Evolutionary conservation across 1,140 invertebrate species (phyloP).

Genomic region (Dysdera silvatica): DNA sequence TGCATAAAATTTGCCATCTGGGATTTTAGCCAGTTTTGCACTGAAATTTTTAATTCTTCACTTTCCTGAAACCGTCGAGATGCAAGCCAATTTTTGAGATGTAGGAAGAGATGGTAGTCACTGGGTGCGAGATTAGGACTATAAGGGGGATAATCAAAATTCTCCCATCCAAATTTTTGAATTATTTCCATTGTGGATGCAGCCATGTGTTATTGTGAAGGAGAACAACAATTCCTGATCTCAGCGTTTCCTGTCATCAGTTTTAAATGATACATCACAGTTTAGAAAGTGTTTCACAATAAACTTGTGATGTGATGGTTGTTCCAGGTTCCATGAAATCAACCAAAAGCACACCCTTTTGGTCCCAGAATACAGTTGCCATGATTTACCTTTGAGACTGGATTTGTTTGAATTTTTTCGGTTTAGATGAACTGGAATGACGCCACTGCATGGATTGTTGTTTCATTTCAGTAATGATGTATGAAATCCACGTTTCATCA

Average conservation of each 20-base stretch:
- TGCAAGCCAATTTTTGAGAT: neutral
- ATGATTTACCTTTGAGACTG: neutral
- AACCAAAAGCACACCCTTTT: neutral
- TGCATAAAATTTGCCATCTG: no score
- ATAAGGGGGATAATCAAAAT: neutral
- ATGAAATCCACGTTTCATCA: neutral
- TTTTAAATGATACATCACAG: neutral
- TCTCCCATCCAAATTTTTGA: neutral
- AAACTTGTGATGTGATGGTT: neutral
- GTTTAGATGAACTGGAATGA: neutral
- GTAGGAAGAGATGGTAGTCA: neutral
- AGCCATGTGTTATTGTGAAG: neutral
- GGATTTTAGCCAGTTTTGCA: no score
- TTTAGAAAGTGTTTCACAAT: neutral
- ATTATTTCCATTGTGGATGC: neutral
- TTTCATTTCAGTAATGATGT: neutral
- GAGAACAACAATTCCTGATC: neutral
- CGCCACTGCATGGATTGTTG: neutral
- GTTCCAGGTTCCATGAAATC: neutral
- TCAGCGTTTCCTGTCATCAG: neutral
- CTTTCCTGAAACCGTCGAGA: no score
- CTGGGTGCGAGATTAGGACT: neutral
- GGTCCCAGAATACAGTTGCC: neutral
- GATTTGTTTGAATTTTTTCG: neutral
- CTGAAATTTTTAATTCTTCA: no score